Evolutionary conservation across 2,113 vertebrate genomes (phyloP), one percentile per base, ranked within the genome.

Genomic region (Hipposideros armiger): DNA sequence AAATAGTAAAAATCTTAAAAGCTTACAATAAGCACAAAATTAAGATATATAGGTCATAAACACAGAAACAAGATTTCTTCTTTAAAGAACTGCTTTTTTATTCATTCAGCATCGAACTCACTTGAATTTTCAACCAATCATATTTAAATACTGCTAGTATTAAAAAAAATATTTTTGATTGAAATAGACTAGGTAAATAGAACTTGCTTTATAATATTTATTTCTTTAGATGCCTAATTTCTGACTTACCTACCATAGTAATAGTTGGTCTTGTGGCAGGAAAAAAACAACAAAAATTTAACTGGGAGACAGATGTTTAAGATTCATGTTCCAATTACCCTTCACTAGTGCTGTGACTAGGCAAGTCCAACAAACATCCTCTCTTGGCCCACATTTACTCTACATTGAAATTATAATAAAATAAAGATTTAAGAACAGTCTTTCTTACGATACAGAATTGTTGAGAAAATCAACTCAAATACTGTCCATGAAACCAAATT

Each of bases 1-100:
- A 86, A 93, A 93, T 7, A 87, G 54, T 56, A 15, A 78, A 93
- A 86, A 87, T 47, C 28, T 90, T 93, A 67, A 86, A 89, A 88
- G 30, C 22, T 26, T 89, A 2, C 60, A 58, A 67, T n/a, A 76
- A 87, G 24, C 24, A 69, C 76, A 86, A 93, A 72, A 50, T 77
- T 42, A 77, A 58, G 82, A 85, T 26, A 92, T 8, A 42, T 52
- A 8, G 24, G 52, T 91, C 87, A 47, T 78, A 89, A 67, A 54
- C 11, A 92, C 16, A 73, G 70, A 90, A 72, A 90, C 5, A 69
- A 76, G 6, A 85, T 52, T 95, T 94, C 42, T 88, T 74, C n/a
- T 77, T 70, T 52, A 58, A 81, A 72, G 15, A 74, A 64, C 14
- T 74, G 52, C 17, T 47, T 67, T 67, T 40, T 54, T 72, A 76